Evolutionary conservation across 2,888 invertebrate genomes (phyloP).

Genomic region (Harpalus rufipes): DNA sequence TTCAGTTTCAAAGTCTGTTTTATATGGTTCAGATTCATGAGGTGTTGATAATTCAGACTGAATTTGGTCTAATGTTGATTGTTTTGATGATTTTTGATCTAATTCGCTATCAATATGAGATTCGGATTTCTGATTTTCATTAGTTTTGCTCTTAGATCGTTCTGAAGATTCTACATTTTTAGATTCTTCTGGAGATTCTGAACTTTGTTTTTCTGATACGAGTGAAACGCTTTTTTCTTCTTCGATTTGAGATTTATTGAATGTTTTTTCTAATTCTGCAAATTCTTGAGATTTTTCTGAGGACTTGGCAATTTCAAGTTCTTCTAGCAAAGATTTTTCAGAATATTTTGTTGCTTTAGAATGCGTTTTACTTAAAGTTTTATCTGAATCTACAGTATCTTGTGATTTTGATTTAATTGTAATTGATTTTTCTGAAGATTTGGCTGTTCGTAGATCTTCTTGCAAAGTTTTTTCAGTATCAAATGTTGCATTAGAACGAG

Average conservation of each 20-base stretch:
- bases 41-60: constrained; percentile 24
- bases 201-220: constrained; percentile 1
- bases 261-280: too few relatives aligned
- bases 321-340: background rate
- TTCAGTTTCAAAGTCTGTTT: constrained; percentile 31
- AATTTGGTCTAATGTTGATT: background rate
- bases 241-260: background rate
- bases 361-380: too few relatives aligned
- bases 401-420: constrained; percentile 23
- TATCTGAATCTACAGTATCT: too few relatives aligned
- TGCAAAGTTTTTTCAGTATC: too few relatives aligned
- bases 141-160: background rate
- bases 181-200: constrained; percentile 12
- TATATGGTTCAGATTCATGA: constrained; percentile 12
- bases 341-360: too few relatives aligned
- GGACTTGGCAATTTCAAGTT: background rate
- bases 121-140: constrained; percentile 11
- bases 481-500: too few relatives aligned
- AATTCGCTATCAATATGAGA: background rate
- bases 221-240: background rate
- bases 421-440: background rate
- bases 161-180: background rate
- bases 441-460: background rate
- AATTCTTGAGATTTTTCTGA: background rate
- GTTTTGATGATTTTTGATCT: background rate